phyloP scores from a whole-genome alignment of 2,113 vertebrate genomes.

The Pseudorectes ferrugineus region DNA sequence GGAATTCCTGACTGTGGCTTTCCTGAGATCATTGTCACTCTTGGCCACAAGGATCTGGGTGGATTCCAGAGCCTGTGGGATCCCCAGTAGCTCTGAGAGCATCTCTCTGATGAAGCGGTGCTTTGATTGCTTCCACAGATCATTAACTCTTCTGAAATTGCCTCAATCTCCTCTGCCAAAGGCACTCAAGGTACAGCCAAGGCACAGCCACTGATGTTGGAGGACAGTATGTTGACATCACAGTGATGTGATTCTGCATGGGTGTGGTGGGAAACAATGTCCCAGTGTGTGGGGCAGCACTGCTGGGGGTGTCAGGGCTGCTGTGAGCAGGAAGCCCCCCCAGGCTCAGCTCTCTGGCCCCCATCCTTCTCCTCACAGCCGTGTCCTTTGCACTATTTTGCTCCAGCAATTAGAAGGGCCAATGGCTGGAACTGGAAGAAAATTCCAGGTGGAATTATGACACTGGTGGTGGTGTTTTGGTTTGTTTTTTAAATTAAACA shows the following conservation, averaged over 20 bases:
- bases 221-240: accelerated
- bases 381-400: background rate
- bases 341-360: background rate
- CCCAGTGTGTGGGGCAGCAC: background rate
- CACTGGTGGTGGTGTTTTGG: background rate
- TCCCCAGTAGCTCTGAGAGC: background rate
- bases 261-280: background rate
- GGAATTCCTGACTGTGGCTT: background rate
- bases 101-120: background rate
- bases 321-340: background rate
- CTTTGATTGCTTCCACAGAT: background rate
- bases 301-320: background rate
- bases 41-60: background rate
- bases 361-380: background rate
- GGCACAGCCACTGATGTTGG: background rate
- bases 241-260: accelerated
- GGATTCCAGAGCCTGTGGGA: background rate
- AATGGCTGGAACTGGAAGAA: background rate
- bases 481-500: background rate
- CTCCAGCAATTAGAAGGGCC: background rate
- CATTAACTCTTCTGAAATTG: background rate
- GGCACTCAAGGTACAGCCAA: too few relatives aligned
- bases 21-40: background rate
- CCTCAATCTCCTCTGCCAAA: background rate
- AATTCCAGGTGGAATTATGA: background rate